phyloP scores from a whole-genome alignment of 2,797 vertebrate genomes.

The Mus caroli region DNA sequence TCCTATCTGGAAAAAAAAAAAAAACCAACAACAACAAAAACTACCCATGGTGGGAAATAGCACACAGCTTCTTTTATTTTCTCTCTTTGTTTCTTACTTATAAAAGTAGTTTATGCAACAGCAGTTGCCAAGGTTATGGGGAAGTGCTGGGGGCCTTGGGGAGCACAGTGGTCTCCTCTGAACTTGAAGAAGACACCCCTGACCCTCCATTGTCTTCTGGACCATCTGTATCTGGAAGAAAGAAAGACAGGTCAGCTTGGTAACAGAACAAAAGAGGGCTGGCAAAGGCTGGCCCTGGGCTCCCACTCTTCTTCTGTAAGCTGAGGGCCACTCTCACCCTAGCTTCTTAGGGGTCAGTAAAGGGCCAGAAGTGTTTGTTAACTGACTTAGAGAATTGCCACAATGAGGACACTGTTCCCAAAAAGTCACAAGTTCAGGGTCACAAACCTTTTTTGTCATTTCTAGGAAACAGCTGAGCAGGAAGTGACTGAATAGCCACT shows the following conservation, averaged over 20 bases:
- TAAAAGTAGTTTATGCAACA: slow-evolving; percentile 66
- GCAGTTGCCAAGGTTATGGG: not conserved
- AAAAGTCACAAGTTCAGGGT: not conserved
- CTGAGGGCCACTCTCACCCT: not conserved
- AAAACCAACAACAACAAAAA: not conserved
- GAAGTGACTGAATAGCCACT: not conserved
- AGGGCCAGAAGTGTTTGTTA: not conserved
- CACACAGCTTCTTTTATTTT: slow-evolving; percentile 62
- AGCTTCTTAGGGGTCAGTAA: not conserved
- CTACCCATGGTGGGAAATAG: not conserved
- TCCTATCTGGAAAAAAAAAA: not conserved
- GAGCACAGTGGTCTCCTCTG: not conserved
- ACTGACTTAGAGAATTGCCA: not conserved
- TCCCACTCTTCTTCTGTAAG: not conserved
- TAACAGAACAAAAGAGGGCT: not conserved
- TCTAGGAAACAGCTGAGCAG: slow-evolving; percentile 1
- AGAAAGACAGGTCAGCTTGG: slow-evolving; percentile 1
- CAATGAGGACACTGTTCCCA: not conserved
- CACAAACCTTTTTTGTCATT: not conserved
- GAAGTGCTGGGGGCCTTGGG: not conserved
- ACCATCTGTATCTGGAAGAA: not conserved
- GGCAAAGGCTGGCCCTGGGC: not conserved
- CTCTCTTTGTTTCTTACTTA: slow-evolving; percentile 48
- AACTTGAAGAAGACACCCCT: not conserved
- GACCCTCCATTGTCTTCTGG: not conserved